These are phyloP conservation scores for Neria commutata DNA, from an alignment of 2,888 invertebrate genomes.

Conservation along the genomic window DNA sequence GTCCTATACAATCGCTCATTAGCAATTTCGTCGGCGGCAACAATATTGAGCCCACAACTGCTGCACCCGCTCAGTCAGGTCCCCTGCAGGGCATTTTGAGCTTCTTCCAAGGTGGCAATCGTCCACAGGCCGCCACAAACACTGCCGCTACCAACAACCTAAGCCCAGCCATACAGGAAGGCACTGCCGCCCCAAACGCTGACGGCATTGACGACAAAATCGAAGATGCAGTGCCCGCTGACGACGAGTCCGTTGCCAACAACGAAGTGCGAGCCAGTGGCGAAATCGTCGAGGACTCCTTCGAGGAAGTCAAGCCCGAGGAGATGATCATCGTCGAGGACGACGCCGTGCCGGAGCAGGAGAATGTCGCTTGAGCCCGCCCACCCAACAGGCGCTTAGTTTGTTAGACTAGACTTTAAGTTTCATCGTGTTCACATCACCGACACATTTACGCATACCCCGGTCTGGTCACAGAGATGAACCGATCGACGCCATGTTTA, in stretches of 20 bases:
- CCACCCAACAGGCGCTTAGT: constrained; percentile 8
- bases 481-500: constrained; percentile 47
- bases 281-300: constrained; percentile 47
- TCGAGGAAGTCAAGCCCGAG: constrained; percentile 50
- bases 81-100: constrained; percentile 56
- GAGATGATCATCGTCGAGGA: constrained; percentile 57
- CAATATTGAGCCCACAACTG: constrained; percentile 29
- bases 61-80: constrained; percentile 39
- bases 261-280: constrained; percentile 50
- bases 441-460: not conserved
- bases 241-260: constrained; percentile 25
- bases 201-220: constrained; percentile 31
- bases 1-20: constrained; percentile 54
- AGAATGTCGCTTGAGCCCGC: not conserved
- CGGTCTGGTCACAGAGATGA: constrained; percentile 24
- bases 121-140: constrained; percentile 37
- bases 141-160: constrained; percentile 24
- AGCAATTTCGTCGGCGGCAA: constrained; percentile 51
- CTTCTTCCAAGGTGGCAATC: constrained; percentile 54
- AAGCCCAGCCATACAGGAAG: constrained; percentile 24
- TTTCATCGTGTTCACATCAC: not conserved
- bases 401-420: constrained; percentile 9
- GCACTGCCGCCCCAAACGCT: constrained; percentile 27
- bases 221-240: constrained; percentile 13
- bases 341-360: constrained; percentile 37